A percentile compares a stretch with the other conserved stretches of the same genome.
These are phyloP conservation scores for Choristoneura rosaceana DNA, from an alignment of 2,888 invertebrate species.

Conservation along the genomic window DNA sequence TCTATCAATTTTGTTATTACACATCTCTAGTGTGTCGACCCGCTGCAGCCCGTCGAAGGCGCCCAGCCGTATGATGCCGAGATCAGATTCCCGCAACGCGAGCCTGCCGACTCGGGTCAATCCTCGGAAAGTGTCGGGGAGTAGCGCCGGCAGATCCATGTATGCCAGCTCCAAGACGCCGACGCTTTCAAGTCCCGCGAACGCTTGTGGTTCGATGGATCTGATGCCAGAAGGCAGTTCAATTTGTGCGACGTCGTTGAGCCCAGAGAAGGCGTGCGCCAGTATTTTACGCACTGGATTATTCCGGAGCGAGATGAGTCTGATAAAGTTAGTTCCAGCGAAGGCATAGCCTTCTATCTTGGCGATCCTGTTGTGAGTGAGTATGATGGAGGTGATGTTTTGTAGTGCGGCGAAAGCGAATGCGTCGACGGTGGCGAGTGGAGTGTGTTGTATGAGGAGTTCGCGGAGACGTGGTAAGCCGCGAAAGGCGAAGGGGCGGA, in stretches of 20 bases:
- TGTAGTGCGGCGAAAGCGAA: constrained; percentile 94
- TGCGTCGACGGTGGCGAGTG: constrained; percentile 91
- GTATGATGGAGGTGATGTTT: constrained; percentile 90
- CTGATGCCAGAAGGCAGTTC: constrained; percentile 93
- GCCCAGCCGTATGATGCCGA: constrained; percentile 90
- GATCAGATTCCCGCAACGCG: constrained; percentile 92
- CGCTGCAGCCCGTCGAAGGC: constrained; percentile 91
- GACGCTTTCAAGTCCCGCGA: constrained; percentile 93
- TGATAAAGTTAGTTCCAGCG: constrained; percentile 94
- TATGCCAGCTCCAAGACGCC: constrained; percentile 92
- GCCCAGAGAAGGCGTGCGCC: constrained; percentile 92
- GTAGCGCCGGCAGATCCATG: constrained; percentile 91
- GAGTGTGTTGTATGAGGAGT: constrained; percentile 94
- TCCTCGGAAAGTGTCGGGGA: constrained; percentile 91
- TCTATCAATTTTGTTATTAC: constrained; percentile 94
- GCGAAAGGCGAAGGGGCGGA: constrained; percentile 94
- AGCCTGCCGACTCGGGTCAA: constrained; percentile 90
- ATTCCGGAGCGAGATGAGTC: constrained; percentile 92
- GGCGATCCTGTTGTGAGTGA: constrained; percentile 89
- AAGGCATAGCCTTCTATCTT: constrained; percentile 92
- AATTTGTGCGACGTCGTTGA: constrained; percentile 93
- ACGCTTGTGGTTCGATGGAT: constrained; percentile 91
- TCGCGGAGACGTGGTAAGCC: constrained; percentile 91
- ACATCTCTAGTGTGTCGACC: constrained; percentile 90
- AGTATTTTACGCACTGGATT: constrained; percentile 94